Conservation (phyloP, 2,113 vertebrate species). For the Micronycteris hirsuta region DNA sequence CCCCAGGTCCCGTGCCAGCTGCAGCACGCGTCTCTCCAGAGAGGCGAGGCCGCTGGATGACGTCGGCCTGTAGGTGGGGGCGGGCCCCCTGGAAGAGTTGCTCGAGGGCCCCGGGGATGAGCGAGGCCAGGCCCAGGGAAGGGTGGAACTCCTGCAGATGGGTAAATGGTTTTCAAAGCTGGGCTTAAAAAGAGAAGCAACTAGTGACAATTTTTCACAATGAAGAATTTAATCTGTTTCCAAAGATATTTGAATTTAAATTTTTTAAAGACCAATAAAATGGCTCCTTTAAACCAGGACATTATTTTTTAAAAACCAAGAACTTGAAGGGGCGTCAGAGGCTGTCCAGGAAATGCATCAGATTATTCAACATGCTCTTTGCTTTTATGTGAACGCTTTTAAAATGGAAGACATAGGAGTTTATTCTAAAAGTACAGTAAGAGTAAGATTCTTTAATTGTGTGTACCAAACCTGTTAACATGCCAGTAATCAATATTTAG, state of each 20-base stretch:
- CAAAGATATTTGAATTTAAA: neutral
- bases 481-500: neutral
- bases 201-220: neutral
- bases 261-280: neutral
- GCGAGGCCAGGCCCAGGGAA: conserved; percentile 77
- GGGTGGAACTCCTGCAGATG: conserved; percentile 84
- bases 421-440: neutral
- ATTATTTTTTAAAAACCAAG: neutral
- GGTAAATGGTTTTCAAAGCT: conserved; percentile 76
- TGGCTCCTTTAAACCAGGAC: neutral
- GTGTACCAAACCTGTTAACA: neutral
- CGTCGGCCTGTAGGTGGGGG: conserved; percentile 59
- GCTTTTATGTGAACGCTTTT: neutral
- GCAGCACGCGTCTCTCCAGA: conserved; percentile 76
- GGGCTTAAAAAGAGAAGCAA: conserved; percentile 71
- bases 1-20: conserved; percentile 76
- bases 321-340: neutral
- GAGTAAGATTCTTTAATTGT: neutral
- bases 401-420: neutral
- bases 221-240: neutral
- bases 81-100: conserved; percentile 76
- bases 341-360: neutral
- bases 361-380: neutral
- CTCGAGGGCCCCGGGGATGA: conserved; percentile 73
- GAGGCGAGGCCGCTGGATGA: conserved; percentile 55